These are phyloP conservation scores for Pristionchus maxplancki DNA, from an alignment of 2,888 invertebrate species.

Conservation along the genomic window DNA sequence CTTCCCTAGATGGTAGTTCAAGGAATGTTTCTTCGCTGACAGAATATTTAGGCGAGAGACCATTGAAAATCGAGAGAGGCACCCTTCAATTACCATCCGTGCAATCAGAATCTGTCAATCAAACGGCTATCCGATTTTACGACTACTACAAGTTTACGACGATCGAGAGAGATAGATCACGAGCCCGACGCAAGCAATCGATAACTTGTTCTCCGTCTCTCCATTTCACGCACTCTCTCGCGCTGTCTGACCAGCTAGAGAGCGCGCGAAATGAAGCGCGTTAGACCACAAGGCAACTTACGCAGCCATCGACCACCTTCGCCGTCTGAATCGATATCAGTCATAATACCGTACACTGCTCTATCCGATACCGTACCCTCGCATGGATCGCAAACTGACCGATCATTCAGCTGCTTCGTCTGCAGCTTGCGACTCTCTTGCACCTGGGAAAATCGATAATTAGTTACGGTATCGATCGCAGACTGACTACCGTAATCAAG, in stretches of 20 bases:
- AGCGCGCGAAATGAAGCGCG: background rate
- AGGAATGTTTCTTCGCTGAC: too few species aligned
- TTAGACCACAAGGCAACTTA: background rate
- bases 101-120: background rate
- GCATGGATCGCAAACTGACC: constrained; percentile 37
- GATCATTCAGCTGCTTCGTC: constrained; percentile 51
- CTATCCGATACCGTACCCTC: background rate
- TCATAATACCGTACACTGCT: background rate
- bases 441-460: constrained; percentile 7
- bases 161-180: background rate
- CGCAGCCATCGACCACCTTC: constrained; percentile 44
- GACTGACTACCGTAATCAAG: background rate
- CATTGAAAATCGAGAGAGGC: background rate
- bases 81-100: background rate
- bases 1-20: too few species aligned
- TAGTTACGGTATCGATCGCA: background rate
- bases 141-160: constrained; percentile 41
- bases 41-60: too few species aligned
- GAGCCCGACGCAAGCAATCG: background rate
- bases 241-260: background rate
- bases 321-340: constrained; percentile 20
- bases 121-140: background rate
- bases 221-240: background rate
- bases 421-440: constrained; percentile 52
- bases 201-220: background rate